Evolutionary conservation across 53 echinoderm and acorn worm species (phyloP), one percentile per base, ranked within the genome.

Genomic region (Mesocentrotus franciscanus): DNA sequence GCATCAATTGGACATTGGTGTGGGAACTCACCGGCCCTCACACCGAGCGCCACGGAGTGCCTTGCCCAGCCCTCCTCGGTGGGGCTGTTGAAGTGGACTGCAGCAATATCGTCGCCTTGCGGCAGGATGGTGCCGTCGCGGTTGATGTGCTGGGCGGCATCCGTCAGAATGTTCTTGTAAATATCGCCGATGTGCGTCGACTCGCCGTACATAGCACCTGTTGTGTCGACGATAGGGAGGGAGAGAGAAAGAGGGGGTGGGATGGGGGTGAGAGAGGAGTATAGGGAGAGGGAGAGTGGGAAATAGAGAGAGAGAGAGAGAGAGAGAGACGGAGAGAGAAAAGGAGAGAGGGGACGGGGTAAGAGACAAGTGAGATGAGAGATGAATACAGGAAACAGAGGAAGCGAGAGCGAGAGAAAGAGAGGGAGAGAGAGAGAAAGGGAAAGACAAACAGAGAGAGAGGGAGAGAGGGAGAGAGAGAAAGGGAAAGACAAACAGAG

Each of bases 141-240:
- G 85, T 98, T 98, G 95, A 98, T 98, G 96, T 92, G 96, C 26
- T 96, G 94, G 11, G 95, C 92, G 11, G 98, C 98, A 81, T 98
- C 98, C 9, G 95, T 96, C 90, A 98, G 89, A 6, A 98, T 96
- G 56, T 97, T 96, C 95, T 98, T 98, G 92, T 97, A 98, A 17
- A 95, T 60, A 76, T 97, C 96, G 20, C 95, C 26, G 58, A 95
- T 56, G 76, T 96, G 94, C 16, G 98, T 98, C 60, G 95, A 85
- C 30, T 93, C 36, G 18, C 98, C 98, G 64, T 97, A 98, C 96
- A 98, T 96, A 18, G 96, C 96, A 64, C 97, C 98, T 98, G 94
- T 91, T 36, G 66, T 20, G 35, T 33, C 66, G 22, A 33, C 20
- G 59, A 60, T 14, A 24, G 15, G 18, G 85, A 56, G 9, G 15